These are phyloP conservation scores for Meloidogyne floridensis DNA, from an alignment of 1,140 invertebrate species.

Conservation along the genomic window DNA sequence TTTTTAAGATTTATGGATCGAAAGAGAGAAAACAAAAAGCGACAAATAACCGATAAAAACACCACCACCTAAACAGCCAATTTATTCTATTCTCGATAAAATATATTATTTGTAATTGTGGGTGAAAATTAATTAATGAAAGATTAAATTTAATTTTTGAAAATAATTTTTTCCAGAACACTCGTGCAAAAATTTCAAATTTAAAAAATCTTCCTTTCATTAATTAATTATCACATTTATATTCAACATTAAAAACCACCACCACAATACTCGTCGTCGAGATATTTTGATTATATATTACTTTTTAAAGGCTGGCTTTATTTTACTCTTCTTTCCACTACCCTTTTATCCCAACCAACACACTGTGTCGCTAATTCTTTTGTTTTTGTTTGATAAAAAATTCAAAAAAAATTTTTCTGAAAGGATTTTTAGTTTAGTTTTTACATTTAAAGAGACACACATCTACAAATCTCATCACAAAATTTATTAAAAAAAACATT, in stretches of 20 bases:
- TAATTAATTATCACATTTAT: background rate
- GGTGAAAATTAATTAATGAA: background rate
- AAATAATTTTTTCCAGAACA: no score
- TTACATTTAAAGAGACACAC: no score
- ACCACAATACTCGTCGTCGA: background rate
- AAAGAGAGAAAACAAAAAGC: background rate
- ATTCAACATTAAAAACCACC: background rate
- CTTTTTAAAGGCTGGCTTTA: background rate
- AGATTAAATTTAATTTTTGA: background rate
- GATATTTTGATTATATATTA: conserved; percentile 7
- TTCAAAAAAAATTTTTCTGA: background rate
- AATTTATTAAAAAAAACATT: background rate
- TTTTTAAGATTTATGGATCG: background rate
- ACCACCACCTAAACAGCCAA: background rate
- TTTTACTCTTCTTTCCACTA: background rate
- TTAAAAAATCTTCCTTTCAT: background rate
- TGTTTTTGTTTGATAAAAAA: conserved; percentile 31
- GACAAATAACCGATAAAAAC: conserved; percentile 4
- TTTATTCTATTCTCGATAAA: background rate
- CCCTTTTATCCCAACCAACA: background rate
- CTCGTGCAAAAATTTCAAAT: background rate
- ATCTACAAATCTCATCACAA: no score
- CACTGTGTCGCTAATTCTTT: conserved; percentile 1
- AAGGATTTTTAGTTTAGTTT: no score
- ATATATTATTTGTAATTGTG: conserved; percentile 1